These are phyloP conservation scores for Microcebus tavaratra DNA, from an alignment of 2,113 vertebrate species.

Conservation along the genomic window DNA sequence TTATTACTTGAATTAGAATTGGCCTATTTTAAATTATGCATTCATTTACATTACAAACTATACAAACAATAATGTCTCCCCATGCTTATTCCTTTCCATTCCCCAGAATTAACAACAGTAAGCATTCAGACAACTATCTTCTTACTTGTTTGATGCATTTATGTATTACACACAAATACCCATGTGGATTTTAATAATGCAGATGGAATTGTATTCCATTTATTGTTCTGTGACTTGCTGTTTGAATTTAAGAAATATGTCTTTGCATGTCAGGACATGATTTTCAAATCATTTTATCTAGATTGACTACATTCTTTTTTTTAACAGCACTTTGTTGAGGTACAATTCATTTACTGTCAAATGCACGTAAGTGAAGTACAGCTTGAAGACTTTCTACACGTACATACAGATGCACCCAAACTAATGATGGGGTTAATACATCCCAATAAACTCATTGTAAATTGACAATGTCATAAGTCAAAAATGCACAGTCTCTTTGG, in stretches of 20 bases:
- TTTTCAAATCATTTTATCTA: constrained; percentile 41
- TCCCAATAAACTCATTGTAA: background rate
- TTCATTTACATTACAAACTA: background rate
- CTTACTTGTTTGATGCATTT: background rate
- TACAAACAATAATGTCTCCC: background rate
- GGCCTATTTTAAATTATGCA: background rate
- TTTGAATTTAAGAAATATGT: constrained; percentile 8
- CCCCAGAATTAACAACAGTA: background rate
- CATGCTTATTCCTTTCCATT: background rate
- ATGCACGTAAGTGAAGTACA: background rate
- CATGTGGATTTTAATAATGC: background rate
- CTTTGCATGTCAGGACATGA: constrained; percentile 18
- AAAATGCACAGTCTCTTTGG: background rate
- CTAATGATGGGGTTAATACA: background rate
- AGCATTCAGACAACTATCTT: background rate
- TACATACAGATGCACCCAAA: background rate
- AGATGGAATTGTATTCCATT: background rate
- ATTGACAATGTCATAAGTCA: background rate
- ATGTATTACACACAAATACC: background rate
- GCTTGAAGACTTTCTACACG: background rate
- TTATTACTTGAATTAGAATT: background rate
- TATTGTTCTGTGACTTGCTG: background rate
- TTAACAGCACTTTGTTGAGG: background rate
- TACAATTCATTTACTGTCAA: background rate
- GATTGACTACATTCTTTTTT: background rate